Evolutionary conservation across 2,888 invertebrate genomes (phyloP).

Genomic region (Cataglyphis livida): DNA sequence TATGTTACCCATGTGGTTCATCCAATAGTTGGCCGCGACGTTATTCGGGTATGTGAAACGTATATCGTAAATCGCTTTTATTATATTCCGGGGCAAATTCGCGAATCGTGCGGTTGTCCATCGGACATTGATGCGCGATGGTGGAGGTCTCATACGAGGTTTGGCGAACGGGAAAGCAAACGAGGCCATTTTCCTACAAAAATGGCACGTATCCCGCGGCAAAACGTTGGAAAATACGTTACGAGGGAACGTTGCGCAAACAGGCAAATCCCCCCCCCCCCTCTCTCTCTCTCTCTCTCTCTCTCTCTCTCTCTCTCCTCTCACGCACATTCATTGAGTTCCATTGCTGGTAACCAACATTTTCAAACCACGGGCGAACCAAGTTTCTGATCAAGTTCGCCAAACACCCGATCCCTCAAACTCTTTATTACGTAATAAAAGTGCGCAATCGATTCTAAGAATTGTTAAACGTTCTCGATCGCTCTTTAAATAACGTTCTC

Average conservation of each 20-base stretch:
- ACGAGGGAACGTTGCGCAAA: constrained; percentile 64
- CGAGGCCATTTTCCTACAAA: constrained; percentile 72
- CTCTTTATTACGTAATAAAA: constrained; percentile 26
- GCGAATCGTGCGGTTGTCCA: constrained; percentile 62
- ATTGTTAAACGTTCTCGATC: background rate
- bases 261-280: constrained; percentile 50
- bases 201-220: constrained; percentile 71
- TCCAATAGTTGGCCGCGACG: constrained; percentile 17
- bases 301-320: background rate
- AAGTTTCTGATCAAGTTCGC: constrained; percentile 42
- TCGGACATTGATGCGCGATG: constrained; percentile 61
- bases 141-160: constrained; percentile 25
- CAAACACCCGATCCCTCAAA: constrained; percentile 53
- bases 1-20: constrained; percentile 28
- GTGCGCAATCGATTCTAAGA: background rate
- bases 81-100: constrained; percentile 59
- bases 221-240: constrained; percentile 75
- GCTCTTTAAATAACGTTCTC: background rate
- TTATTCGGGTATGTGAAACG: constrained; percentile 28
- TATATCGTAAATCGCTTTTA: constrained; percentile 57
- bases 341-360: constrained; percentile 65
- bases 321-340: constrained; percentile 49
- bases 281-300: too few relatives aligned
- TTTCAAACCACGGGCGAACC: constrained; percentile 51
- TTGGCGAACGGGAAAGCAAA: constrained; percentile 53